These are phyloP conservation scores for Vannuccia rotundouncinata DNA, from an alignment of 2,888 invertebrate genomes.

Conservation along the genomic window DNA sequence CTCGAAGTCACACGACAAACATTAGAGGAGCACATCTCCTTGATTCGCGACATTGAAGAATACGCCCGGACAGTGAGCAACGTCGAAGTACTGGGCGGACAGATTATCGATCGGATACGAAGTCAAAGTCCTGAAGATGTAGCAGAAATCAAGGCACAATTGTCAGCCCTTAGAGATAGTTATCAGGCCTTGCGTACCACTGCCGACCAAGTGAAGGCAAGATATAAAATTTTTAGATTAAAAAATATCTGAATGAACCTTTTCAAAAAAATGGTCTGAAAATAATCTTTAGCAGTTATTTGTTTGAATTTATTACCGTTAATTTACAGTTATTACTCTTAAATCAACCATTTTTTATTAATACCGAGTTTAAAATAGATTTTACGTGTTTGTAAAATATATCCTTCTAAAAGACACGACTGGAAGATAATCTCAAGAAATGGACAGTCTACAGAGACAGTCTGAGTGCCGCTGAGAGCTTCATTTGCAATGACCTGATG, in stretches of 20 bases:
- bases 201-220: conserved; percentile 74
- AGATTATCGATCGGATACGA: neutral
- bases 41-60: neutral
- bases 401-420: conserved; percentile 65
- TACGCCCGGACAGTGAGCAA: neutral
- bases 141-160: conserved; percentile 72
- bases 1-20: conserved; percentile 83
- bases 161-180: conserved; percentile 83
- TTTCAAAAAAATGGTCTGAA: no score
- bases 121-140: conserved; percentile 60
- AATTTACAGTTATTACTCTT: no score
- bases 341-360: no score
- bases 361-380: no score
- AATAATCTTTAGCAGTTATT: no score
- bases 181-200: conserved; percentile 80
- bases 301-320: no score
- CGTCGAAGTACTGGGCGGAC: neutral
- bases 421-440: conserved; percentile 78
- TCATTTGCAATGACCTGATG: conserved; percentile 48
- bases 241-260: no score
- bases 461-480: conserved; percentile 57
- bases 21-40: conserved; percentile 69
- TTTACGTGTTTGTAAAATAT: no score
- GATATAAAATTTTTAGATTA: neutral
- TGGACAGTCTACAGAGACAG: conserved; percentile 89